Evolutionary conservation across 2,888 invertebrate genomes (phyloP), one percentile per base, ranked within the genome.

Genomic region (Apomyelois bistriatella): DNA sequence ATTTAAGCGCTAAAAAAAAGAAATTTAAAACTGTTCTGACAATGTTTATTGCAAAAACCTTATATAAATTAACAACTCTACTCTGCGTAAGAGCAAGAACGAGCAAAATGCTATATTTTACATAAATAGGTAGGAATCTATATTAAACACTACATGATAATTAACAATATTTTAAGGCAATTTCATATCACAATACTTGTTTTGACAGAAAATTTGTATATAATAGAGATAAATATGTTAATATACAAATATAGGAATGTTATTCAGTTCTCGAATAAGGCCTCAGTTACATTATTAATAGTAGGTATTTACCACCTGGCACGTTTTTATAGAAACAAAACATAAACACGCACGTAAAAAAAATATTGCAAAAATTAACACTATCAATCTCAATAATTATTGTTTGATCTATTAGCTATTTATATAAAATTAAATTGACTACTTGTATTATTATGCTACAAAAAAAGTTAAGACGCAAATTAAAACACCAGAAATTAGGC

Each of bases 381-480:
- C 74, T 82, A 79, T 70, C 70, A 82, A 82, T 83, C 79, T 82
- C 83, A 74, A 70, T 74, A 67, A 70, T 63, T 71, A 72, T 68
- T 71, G 59, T 62, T 68, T 72, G 62, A 65, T 68, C 66, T 70
- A 71, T 61, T 67, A 57, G 60, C 64, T 75, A 72, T 66, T 59
- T 67, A 61, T 64, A 65, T 73, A 69, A 74, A 75, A 70, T 76
- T 75, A 72, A 70, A 68, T 82, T 85, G 85, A 84, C 86, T 85
- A 85, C 76, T 74, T 74, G n/a, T 74, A 82, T 76, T 84, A 84
- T 81, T 83, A 83, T 77, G 79, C 76, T 82, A 81, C 66, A 66
- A 68, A 22, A 22, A 22, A 68, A 62, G 56, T 59, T 66, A 62
- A 64, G 60, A 62, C 46, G 46, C 46, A 46, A 1, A 28, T 43